A percentile compares a stretch with the other conserved stretches of the same genome.
Evolutionary conservation across 1,140 invertebrate genomes (phyloP).

Genomic region (Caerostris darwini): DNA sequence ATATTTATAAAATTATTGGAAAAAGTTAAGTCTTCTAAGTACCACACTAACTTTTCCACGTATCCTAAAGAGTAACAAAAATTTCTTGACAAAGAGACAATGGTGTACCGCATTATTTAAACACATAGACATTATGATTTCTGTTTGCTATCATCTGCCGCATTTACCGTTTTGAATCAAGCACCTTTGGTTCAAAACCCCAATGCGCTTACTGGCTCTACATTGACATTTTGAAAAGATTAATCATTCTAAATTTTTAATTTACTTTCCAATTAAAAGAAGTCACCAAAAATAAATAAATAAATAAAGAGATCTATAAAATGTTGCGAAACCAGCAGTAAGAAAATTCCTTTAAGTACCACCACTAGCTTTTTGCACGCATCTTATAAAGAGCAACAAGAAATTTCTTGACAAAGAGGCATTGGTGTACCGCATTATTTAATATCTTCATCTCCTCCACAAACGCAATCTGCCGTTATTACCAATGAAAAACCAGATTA

Average conservation of each 20-base stretch:
- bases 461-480: background rate
- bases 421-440: background rate
- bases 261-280: background rate
- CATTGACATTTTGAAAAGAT: too few relatives aligned
- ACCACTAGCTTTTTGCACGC: background rate
- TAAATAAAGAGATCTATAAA: background rate
- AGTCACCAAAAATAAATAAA: background rate
- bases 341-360: background rate
- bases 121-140: too few relatives aligned
- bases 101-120: too few relatives aligned
- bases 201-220: too few relatives aligned
- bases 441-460: background rate
- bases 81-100: too few relatives aligned
- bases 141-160: too few relatives aligned
- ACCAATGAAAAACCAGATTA: constrained; percentile 28
- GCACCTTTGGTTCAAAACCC: background rate
- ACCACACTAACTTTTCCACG: too few relatives aligned
- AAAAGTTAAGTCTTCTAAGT: too few relatives aligned
- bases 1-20: too few relatives aligned
- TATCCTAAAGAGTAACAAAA: too few relatives aligned
- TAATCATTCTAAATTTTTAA: too few relatives aligned
- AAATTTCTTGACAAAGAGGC: background rate
- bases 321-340: background rate
- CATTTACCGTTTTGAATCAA: too few relatives aligned
- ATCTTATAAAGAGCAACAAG: background rate